Percentiles rank a stretch among this genome's conserved stretches.
Evolutionary conservation across 2,113 vertebrate species (phyloP).

Genomic region (Rana temporaria): DNA sequence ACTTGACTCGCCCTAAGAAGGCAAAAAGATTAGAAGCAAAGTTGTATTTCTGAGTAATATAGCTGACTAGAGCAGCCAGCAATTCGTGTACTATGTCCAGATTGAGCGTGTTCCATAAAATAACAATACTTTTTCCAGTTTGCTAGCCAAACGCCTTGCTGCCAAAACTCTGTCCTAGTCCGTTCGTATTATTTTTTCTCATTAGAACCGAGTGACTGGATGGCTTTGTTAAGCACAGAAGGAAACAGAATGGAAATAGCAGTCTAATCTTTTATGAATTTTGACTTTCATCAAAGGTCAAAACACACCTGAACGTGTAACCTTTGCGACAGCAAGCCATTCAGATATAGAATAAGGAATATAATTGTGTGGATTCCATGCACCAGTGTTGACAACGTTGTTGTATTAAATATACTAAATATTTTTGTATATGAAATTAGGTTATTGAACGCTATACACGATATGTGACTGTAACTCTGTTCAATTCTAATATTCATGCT

Average conservation of each 20-base stretch:
- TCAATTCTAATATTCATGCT: not conserved
- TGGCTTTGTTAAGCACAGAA: slow-evolving; percentile 46
- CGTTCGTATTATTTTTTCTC: slow-evolving; percentile 47
- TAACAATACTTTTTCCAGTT: slow-evolving; percentile 55
- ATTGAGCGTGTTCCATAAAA: slow-evolving; percentile 49
- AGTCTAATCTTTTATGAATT: slow-evolving; percentile 48
- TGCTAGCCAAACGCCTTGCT: slow-evolving; percentile 40
- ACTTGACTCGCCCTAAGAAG: slow-evolving; percentile 39
- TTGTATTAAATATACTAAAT: slow-evolving; percentile 2
- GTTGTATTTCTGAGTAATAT: slow-evolving; percentile 38
- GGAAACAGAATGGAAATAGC: slow-evolving; percentile 50
- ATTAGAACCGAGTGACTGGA: slow-evolving; percentile 38
- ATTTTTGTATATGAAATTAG: not conserved
- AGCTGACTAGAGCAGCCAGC: slow-evolving; percentile 43
- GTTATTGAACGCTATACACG: not conserved
- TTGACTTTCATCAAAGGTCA: slow-evolving; percentile 55
- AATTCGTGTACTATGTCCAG: slow-evolving; percentile 49
- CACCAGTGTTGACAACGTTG: not conserved
- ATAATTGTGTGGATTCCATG: not conserved
- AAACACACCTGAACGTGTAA: slow-evolving; percentile 16
- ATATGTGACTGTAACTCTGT: not conserved
- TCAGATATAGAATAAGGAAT: not conserved
- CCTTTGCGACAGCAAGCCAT: not conserved
- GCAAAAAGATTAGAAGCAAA: slow-evolving; percentile 40
- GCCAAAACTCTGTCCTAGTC: slow-evolving; percentile 50